A percentile compares a stretch with the other conserved stretches of the same genome.
phyloP scores from a whole-genome alignment of 1,140 invertebrate genomes.

The Saccostrea glomerata region DNA sequence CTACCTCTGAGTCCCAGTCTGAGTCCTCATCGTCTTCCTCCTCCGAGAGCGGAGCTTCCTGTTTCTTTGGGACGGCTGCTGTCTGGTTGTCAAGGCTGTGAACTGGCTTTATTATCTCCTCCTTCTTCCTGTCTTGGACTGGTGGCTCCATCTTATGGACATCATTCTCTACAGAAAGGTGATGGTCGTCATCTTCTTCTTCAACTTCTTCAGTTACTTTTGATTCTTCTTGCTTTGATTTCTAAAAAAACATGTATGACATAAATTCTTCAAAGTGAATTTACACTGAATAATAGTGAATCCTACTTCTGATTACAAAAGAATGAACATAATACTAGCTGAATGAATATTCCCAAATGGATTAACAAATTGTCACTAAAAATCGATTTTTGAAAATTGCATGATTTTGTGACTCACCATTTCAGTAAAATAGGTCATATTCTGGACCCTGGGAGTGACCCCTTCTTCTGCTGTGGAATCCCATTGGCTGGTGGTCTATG shows the following conservation, averaged over 20 bases:
- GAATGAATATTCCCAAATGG: too few relatives aligned
- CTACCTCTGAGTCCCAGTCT: slow-evolving; percentile 34
- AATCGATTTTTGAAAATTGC: too few relatives aligned
- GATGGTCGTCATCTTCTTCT: not conserved
- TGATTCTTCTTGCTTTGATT: slow-evolving; percentile 25
- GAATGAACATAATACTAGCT: not conserved
- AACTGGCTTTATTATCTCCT: not conserved
- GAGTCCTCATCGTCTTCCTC: slow-evolving; percentile 37
- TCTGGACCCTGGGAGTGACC: not conserved
- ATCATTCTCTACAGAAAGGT: not conserved
- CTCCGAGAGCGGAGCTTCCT: not conserved
- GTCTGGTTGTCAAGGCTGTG: not conserved
- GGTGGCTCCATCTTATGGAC: slow-evolving; percentile 15
- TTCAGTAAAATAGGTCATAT: slow-evolving; percentile 20
- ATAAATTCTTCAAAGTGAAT: not conserved
- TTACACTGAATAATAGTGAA: not conserved
- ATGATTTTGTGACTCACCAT: not conserved
- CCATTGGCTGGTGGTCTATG: slow-evolving; percentile 22
- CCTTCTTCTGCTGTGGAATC: slow-evolving; percentile 1
- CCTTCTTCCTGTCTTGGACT: not conserved
- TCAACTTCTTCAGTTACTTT: slow-evolving; percentile 3
- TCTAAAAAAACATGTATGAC: not conserved
- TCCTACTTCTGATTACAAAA: not conserved
- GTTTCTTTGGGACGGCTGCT: not conserved
- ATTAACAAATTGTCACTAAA: too few relatives aligned